Percentiles rank a stretch among this genome's conserved stretches.
Evolutionary conservation across 1,140 invertebrate genomes (phyloP).

Genomic region (Eupeodes corollae): DNA sequence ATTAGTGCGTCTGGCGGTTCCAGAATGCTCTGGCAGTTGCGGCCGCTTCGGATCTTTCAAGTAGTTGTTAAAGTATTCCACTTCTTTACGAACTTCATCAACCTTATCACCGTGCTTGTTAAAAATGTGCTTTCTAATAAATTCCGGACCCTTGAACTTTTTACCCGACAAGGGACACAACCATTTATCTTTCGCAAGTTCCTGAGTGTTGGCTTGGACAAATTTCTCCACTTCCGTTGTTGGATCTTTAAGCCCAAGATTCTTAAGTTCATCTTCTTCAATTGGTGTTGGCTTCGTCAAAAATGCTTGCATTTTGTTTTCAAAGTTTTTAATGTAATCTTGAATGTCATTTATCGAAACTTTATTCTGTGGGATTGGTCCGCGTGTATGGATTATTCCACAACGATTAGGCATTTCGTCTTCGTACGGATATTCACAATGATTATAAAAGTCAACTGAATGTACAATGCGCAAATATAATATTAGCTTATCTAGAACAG

Average conservation of each 20-base stretch:
- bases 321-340: constrained; percentile 69
- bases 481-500: constrained; percentile 65
- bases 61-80: constrained; percentile 97
- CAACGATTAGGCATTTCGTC: constrained; percentile 99
- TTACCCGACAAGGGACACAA: constrained; percentile 96
- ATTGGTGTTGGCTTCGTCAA: constrained; percentile 57
- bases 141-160: constrained; percentile 98
- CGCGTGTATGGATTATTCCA: constrained; percentile 94
- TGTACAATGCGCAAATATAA: constrained; percentile 94
- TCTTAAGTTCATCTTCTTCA: constrained; percentile 69
- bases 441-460: constrained; percentile 98
- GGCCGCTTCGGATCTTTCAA: constrained; percentile 89
- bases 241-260: constrained; percentile 77
- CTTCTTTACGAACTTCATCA: constrained; percentile 92
- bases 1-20: constrained; percentile 41
- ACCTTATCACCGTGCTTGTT: constrained; percentile 96
- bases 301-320: constrained; percentile 82
- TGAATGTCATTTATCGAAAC: constrained; percentile 56
- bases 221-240: constrained; percentile 91
- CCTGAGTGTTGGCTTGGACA: constrained; percentile 85
- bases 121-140: constrained; percentile 96
- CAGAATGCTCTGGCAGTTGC: constrained; percentile 71
- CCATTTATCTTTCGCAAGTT: constrained; percentile 96
- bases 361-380: constrained; percentile 68
- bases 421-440: constrained; percentile 97